Conservation (phyloP, 2,888 invertebrate genomes). For the Protophormia terraenovae region DNA sequence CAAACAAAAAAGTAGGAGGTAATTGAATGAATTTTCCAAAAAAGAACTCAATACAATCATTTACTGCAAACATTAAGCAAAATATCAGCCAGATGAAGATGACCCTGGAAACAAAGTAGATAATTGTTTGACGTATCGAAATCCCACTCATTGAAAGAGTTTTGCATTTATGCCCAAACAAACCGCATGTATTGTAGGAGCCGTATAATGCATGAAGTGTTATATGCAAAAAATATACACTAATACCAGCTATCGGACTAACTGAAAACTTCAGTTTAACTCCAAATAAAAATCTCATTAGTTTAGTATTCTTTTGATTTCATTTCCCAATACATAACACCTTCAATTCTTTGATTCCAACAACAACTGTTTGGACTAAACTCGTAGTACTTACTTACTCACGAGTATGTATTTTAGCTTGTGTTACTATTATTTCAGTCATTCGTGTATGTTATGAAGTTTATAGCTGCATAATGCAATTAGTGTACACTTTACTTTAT, state of each 20-base stretch:
- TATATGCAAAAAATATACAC: too few relatives aligned
- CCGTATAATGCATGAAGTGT: too few relatives aligned
- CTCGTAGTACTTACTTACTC: too few relatives aligned
- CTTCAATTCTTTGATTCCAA: too few relatives aligned
- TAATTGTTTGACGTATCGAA: background rate
- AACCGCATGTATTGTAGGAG: too few relatives aligned
- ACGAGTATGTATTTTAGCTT: background rate
- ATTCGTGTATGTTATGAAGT: background rate
- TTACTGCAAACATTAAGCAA: background rate
- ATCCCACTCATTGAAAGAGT: too few relatives aligned
- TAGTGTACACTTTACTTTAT: background rate
- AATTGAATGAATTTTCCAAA: slow-evolving; percentile 25
- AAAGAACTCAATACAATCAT: background rate
- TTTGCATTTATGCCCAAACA: too few relatives aligned
- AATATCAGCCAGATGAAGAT: background rate
- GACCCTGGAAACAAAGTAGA: background rate
- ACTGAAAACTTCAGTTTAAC: too few relatives aligned
- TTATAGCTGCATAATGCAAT: background rate
- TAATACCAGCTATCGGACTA: too few relatives aligned
- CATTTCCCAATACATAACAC: background rate
- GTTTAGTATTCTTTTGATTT: too few relatives aligned
- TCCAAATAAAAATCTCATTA: too few relatives aligned
- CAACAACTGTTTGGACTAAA: background rate
- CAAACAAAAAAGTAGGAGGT: background rate
- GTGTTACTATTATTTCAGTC: background rate